Percentiles rank a stretch among this genome's conserved stretches.
phyloP scores from a whole-genome alignment of 2,888 invertebrate genomes.

The Fragum fragum region DNA sequence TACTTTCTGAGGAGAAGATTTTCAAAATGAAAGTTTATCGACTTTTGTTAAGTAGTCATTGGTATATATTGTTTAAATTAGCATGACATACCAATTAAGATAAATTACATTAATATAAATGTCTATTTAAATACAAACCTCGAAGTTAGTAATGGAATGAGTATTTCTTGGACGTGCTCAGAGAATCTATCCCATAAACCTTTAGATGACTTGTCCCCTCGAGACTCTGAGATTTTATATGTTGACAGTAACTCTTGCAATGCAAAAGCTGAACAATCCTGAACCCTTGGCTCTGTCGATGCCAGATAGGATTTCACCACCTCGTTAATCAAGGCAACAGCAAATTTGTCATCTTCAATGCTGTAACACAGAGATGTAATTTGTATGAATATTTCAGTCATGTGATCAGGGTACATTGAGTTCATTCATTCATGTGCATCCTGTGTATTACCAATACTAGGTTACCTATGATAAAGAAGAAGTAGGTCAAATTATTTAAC shows the following conservation, averaged over 20 bases:
- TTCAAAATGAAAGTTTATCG: too few species aligned
- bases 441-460: too few species aligned
- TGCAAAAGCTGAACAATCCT: constrained; percentile 87
- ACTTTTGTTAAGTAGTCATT: too few species aligned
- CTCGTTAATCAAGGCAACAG: constrained; percentile 85
- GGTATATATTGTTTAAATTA: too few species aligned
- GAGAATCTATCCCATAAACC: constrained; percentile 86
- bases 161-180: constrained; percentile 86
- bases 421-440: too few species aligned
- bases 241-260: constrained; percentile 87
- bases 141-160: constrained; percentile 85
- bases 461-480: too few species aligned
- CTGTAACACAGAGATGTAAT: constrained; percentile 29
- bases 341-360: constrained; percentile 86
- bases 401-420: too few species aligned
- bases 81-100: too few species aligned
- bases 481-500: too few species aligned
- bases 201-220: constrained; percentile 67
- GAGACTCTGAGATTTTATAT: constrained; percentile 82
- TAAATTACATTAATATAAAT: too few species aligned
- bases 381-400: too few species aligned
- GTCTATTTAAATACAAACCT: constrained; percentile 84
- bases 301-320: constrained; percentile 87
- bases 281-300: constrained; percentile 84
- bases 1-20: too few species aligned